Conservation (phyloP, 2,888 invertebrate genomes). For the Ornithoptera priamus region DNA sequence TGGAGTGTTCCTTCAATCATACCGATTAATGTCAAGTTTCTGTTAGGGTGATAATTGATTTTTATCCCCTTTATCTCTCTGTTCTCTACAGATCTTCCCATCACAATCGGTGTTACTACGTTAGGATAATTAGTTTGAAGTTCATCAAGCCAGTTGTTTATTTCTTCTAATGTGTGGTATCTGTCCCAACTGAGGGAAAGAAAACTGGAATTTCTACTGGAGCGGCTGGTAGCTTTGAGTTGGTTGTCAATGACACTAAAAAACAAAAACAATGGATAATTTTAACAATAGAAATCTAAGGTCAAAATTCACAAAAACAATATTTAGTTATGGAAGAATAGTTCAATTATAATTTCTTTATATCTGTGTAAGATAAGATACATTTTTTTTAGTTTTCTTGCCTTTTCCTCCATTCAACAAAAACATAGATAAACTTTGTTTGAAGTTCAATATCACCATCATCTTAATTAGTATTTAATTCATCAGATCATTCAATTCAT, state of each 20-base stretch:
- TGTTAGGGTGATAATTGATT: constrained; percentile 63
- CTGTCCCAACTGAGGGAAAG: constrained; percentile 72
- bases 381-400: too few species aligned
- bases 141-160: constrained; percentile 80
- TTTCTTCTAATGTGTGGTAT: constrained; percentile 81
- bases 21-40: constrained; percentile 62
- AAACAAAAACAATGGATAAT: not conserved
- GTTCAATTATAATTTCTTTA: too few species aligned
- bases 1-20: constrained; percentile 83
- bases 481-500: too few species aligned
- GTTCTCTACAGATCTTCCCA: constrained; percentile 81
- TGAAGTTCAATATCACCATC: too few species aligned
- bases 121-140: constrained; percentile 70
- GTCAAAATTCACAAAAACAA: too few species aligned
- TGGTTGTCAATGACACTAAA: constrained; percentile 76
- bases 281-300: too few species aligned
- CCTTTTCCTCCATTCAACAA: too few species aligned
- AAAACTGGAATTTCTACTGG: constrained; percentile 46
- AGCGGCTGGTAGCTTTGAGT: constrained; percentile 44
- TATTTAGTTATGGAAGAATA: too few species aligned
- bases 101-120: constrained; percentile 70
- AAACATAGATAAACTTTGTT: too few species aligned
- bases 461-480: too few species aligned
- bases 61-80: constrained; percentile 80
- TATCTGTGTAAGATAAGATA: too few species aligned